phyloP scores from a whole-genome alignment of 2,888 invertebrate species.

The Augochlorella aurata region DNA sequence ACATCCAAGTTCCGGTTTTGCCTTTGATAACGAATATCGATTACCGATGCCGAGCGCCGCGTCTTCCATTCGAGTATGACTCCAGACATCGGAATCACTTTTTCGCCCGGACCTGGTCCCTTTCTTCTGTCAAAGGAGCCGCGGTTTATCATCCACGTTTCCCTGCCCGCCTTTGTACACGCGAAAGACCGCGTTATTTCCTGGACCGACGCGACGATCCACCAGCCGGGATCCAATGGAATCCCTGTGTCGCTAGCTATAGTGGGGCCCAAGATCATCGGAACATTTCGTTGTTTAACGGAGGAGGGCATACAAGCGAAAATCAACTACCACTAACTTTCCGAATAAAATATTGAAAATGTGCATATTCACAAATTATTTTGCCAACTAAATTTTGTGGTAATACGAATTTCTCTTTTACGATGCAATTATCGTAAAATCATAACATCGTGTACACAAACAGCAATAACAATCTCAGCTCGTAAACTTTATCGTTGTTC shows the following conservation, averaged over 20 bases:
- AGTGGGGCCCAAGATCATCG: background rate
- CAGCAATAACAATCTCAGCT: too few relatives aligned
- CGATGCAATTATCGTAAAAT: too few relatives aligned
- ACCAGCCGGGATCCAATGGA: constrained; percentile 5
- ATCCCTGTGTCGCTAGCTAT: background rate
- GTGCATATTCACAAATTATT: too few relatives aligned
- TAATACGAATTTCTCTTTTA: too few relatives aligned
- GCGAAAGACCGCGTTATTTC: constrained; percentile 29
- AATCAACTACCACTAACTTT: too few relatives aligned
- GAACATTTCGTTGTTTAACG: background rate
- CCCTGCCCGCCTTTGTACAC: constrained; percentile 22
- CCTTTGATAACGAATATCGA: constrained; percentile 71
- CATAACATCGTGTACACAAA: too few relatives aligned
- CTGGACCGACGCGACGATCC: constrained; percentile 12
- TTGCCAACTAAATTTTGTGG: too few relatives aligned
- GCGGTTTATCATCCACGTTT: constrained; percentile 43
- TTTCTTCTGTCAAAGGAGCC: constrained; percentile 42
- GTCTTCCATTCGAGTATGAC: constrained; percentile 62
- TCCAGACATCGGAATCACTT: constrained; percentile 64
- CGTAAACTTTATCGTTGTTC: too few relatives aligned
- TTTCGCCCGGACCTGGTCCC: constrained; percentile 33
- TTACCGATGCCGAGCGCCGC: constrained; percentile 59
- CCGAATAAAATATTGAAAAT: too few relatives aligned
- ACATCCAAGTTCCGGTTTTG: constrained; percentile 63
- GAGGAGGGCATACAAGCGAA: too few relatives aligned